Base-by-base conservation (phyloP, 2,888 invertebrate species). In the Blera fallax region DNA sequence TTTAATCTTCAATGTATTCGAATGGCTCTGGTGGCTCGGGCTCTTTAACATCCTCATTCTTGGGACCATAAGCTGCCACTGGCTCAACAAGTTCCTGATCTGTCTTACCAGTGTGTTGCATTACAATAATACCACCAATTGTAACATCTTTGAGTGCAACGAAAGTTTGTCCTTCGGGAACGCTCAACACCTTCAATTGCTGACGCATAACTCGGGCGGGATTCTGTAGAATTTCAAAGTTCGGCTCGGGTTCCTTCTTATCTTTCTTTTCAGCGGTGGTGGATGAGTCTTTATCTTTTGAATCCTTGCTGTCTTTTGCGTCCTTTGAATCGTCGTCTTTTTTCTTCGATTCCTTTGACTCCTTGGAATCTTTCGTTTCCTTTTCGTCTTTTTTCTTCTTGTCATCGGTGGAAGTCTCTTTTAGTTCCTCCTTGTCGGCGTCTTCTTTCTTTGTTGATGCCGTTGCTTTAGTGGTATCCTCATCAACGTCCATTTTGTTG, bases 11-110 rank as follows among this genome's bases (percentile, higher is more conserved):
- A 89, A 95, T 95, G 93, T 97, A 99, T 93, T 98, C 98, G 91
- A 99, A 99, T 87, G 99, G 98, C 94, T 98, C 98, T 90, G 99
- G 99, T 50, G 98, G 98, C 89, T 98, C 98, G 0, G 99, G 98
- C 92, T 99, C 99, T 90, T 97, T 97, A 89, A 98, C 98, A 90
- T 99, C 99, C 87, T 98, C 98, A 16, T 96, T 95, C 91, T 97
- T 97, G 2, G 97, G 97, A 0, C 97, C 97, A 89, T 96, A 97
- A 0, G 97, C 97, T 91, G 96, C 96, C 11, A 98, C 98, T 5
- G 98, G 97, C 91, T 98, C 98, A 1, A 99, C 98, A 56, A 98
- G 94, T 79, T 96, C 95, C 91, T 98, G 97, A n/a, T 92, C 91
- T 0, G 94, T 95, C 7, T 96, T 95, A 72, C 96, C 96, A 76